These are phyloP conservation scores for Aphelenchoides fujianensis DNA, from an alignment of 1,140 invertebrate genomes.

Conservation along the genomic window DNA sequence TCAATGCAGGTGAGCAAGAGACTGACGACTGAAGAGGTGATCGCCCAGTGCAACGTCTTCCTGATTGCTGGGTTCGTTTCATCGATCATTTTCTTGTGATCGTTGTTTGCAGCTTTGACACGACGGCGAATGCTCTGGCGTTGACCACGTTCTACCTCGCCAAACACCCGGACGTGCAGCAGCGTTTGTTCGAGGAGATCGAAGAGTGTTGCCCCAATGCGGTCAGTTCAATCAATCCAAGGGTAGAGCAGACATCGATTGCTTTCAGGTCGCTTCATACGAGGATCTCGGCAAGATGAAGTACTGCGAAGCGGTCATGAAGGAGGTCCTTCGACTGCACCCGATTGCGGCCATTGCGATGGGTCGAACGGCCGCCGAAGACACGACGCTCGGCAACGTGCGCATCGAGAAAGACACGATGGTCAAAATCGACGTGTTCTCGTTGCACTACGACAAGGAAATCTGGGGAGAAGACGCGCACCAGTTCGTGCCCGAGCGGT, in stretches of 20 bases:
- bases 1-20: constrained; percentile 33
- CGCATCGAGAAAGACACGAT: constrained; percentile 32
- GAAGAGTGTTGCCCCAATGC: constrained; percentile 61
- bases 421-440: constrained; percentile 37
- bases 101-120: constrained; percentile 77
- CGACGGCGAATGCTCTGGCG: constrained; percentile 71
- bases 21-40: constrained; percentile 63
- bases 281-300: constrained; percentile 45
- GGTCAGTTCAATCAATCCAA: neutral
- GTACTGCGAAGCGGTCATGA: constrained; percentile 47
- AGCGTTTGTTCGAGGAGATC: constrained; percentile 69
- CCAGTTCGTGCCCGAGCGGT: constrained; percentile 34
- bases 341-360: constrained; percentile 31
- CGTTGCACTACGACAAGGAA: constrained; percentile 26
- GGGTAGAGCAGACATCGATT: constrained; percentile 13
- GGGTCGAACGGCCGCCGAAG: constrained; percentile 30
- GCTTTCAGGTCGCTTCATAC: constrained; percentile 38
- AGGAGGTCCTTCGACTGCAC: constrained; percentile 43
- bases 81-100: too few species aligned
- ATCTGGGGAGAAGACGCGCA: constrained; percentile 43
- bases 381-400: constrained; percentile 21
- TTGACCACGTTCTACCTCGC: constrained; percentile 72
- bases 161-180: constrained; percentile 69
- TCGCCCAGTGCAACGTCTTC: constrained; percentile 64
- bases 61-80: constrained; percentile 67